Base-by-base conservation (phyloP, 2,113 vertebrate genomes). In the Paracanthobrama guichenoti region DNA sequence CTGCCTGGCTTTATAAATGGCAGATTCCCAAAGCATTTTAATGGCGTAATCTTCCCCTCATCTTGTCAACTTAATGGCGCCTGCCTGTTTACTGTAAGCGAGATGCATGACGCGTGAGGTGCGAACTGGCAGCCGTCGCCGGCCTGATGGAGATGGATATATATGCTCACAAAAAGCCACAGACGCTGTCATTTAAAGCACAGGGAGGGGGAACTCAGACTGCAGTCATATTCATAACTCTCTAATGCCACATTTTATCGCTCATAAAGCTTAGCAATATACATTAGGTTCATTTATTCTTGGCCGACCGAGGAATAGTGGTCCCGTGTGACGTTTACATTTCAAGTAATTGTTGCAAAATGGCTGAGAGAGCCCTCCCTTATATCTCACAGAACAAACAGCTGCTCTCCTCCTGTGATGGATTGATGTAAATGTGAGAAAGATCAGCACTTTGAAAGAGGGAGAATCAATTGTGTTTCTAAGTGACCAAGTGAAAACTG, bases 71-170 rank as follows among this genome's bases (percentile, higher is more conserved):
- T 64, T 85, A 86, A 88, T 85, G 85, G 86, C 24, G 64, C 73
- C 86, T 79, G 85, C 59, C 84, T 86, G 88, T 88, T 86, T 88
- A 86, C 86, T 83, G 84, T 87, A 87, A 84, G 81, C 72, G 59
- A 89, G 86, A 89, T 86, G 83, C 86, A 89, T 81, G 75, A 60
- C n/a, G 48, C 18, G 20, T 24, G 69, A 74, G 75, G 81, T 75
- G 62, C 26, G 44, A 83, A 87, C 81, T 83, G 87, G 75, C 88
- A 88, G 81, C 35, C 31, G 10, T 78, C 50, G 31, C 67, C 12
- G 2, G 35, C 24, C 62, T 77, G 85, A 88, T 87, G 59, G 69
- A 89, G 88, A 88, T 66, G 67, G 80, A 87, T 86, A 82, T 79
- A 50, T 59, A 50, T 4, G 20, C 28, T 82, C 44, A 66, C 75